Evolutionary conservation across 2,888 invertebrate species (phyloP).

Genomic region (Coleophora flavipennella): DNA sequence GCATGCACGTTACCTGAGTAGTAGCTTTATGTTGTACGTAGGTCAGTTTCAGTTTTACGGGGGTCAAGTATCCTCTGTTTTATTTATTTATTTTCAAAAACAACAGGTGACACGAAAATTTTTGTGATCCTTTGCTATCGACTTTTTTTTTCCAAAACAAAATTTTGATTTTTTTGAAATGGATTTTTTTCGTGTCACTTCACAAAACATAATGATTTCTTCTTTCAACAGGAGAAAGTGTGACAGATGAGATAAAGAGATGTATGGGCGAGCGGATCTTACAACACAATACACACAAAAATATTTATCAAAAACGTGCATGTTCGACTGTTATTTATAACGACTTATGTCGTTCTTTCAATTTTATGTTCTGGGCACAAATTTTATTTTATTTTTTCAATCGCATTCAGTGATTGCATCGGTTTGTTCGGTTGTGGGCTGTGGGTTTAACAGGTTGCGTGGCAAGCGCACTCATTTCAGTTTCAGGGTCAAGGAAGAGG

Average conservation of each 20-base stretch:
- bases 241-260: slow-evolving; percentile 53
- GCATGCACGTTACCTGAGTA: slow-evolving; percentile 58
- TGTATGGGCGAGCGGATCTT: slow-evolving; percentile 66
- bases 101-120: slow-evolving; percentile 32
- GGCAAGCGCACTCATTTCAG: slow-evolving; percentile 33
- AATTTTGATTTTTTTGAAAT: no score
- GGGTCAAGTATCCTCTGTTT: slow-evolving; percentile 35
- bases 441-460: slow-evolving; percentile 31
- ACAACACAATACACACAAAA: slow-evolving; percentile 40
- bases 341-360: slow-evolving; percentile 26
- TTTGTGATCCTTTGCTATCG: neutral
- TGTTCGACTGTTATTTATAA: slow-evolving; percentile 41
- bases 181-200: slow-evolving; percentile 35
- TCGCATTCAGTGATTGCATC: slow-evolving; percentile 73
- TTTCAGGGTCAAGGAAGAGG: slow-evolving; percentile 32
- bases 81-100: slow-evolving; percentile 27
- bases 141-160: no score
- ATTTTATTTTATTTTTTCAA: slow-evolving; percentile 42
- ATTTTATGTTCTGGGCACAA: slow-evolving; percentile 57
- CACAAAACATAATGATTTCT: slow-evolving; percentile 40
- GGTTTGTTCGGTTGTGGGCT: slow-evolving; percentile 35
- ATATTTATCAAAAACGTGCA: slow-evolving; percentile 35
- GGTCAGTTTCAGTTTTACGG: slow-evolving; percentile 46
- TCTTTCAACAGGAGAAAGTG: slow-evolving; percentile 53
- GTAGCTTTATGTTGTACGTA: slow-evolving; percentile 71